Evolutionary conservation across 2,113 vertebrate genomes (phyloP).

Genomic region (Oostethus manadensis): DNA sequence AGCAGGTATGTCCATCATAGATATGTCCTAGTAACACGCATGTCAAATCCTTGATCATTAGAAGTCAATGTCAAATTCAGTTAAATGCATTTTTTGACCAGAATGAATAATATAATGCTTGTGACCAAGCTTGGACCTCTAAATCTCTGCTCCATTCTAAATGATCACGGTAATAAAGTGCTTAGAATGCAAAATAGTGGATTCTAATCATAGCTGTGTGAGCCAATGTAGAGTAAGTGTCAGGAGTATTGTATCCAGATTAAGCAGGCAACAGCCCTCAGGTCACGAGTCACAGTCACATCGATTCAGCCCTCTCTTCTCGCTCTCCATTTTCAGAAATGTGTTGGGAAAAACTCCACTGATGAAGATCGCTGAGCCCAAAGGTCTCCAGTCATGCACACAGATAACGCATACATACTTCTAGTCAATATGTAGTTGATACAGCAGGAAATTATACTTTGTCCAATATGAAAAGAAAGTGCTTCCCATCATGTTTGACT

Average conservation of each 20-base stretch:
- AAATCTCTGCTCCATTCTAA: conserved; percentile 36
- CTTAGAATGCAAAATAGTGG: conserved; percentile 66
- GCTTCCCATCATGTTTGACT: conserved; percentile 64
- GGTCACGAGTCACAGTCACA: conserved; percentile 51
- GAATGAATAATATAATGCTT: conserved; percentile 14
- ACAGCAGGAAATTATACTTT: conserved; percentile 74
- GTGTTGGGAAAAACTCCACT: conserved; percentile 41
- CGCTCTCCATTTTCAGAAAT: conserved; percentile 13
- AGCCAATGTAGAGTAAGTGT: conserved; percentile 38
- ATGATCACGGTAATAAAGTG: conserved; percentile 56
- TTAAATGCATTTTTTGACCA: neutral
- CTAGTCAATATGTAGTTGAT: conserved; percentile 71
- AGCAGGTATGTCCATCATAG: too few species aligned
- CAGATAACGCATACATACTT: conserved; percentile 54
- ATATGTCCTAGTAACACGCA: too few species aligned
- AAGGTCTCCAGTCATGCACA: conserved; percentile 33
- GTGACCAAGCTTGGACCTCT: conserved; percentile 18
- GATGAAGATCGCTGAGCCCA: conserved; percentile 52
- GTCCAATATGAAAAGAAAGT: conserved; percentile 52
- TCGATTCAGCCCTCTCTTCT: conserved; percentile 2
- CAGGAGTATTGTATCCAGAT: conserved; percentile 57
- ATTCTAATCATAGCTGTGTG: conserved; percentile 57
- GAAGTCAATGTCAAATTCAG: neutral
- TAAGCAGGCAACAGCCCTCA: conserved; percentile 40
- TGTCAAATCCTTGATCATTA: neutral